Percentiles rank a stretch among this genome's conserved stretches.
These are phyloP conservation scores for Pelochelys cantorii DNA, from an alignment of 2,797 vertebrate species.

Conservation along the genomic window DNA sequence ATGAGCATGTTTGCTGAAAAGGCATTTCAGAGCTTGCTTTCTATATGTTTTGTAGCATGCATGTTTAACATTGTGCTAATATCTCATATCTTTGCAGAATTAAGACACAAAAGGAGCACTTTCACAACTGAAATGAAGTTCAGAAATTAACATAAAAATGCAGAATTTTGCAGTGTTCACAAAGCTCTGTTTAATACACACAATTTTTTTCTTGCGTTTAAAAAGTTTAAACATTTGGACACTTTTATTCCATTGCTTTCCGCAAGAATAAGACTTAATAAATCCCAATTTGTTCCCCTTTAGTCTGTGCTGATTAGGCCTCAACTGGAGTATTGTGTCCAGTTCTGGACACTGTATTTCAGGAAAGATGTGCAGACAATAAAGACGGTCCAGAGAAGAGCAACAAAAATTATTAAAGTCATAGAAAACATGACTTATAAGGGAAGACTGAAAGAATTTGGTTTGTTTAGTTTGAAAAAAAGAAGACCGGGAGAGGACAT, in stretches of 20 bases:
- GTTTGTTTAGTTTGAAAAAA: no score
- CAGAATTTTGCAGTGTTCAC: background rate
- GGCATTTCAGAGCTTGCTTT: background rate
- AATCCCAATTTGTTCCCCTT: background rate
- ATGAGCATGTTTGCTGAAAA: background rate
- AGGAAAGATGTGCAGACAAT: no score
- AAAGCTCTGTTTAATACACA: background rate
- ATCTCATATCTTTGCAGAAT: slow-evolving; percentile 1
- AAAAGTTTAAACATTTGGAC: background rate
- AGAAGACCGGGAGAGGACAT: no score
- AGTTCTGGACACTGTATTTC: no score
- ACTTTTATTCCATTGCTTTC: background rate
- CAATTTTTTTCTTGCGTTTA: background rate
- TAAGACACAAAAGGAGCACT: background rate
- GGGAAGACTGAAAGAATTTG: no score
- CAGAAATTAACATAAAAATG: background rate
- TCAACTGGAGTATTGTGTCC: no score
- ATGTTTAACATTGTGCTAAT: background rate
- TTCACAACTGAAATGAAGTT: background rate
- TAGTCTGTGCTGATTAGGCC: no score
- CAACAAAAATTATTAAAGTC: no score
- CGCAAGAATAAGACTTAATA: background rate
- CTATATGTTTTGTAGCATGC: background rate
- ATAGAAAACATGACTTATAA: no score
- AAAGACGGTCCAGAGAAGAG: no score